Evolutionary conservation across 2,797 vertebrate genomes (phyloP), one percentile per base, ranked within the genome.

Genomic region (Tiaroga cobitis): DNA sequence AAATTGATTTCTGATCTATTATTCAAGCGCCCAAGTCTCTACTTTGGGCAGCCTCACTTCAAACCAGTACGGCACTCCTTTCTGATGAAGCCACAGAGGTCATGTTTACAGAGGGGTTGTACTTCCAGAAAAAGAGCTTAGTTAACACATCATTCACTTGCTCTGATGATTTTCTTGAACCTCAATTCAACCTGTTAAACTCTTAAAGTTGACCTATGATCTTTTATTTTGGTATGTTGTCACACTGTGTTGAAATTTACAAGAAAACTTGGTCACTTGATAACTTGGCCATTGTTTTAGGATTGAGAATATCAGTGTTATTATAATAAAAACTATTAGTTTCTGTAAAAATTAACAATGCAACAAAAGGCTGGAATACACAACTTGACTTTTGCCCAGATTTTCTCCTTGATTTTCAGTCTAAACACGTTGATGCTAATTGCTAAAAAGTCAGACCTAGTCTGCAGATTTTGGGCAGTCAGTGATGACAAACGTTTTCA

Each of bases 51-150:
- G 18, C 34, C 59, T 69, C 37, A 69, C 19, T 54, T 54, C 51
- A 69, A 41, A 77, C 24, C 73, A 56, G 7, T 67, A 83, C 39
- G 61, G 39, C 46, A 37, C 18, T 54, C 43, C 7, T 3, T 76
- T 56, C 11, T 68, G 73, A 18, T 69, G 49, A 72, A 81, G 73
- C n/a, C 24, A 54, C 59, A 65, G 43, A 68, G 32, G 29, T 75
- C 59, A 76, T 83, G 73, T 83, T 76, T 76, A 76, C 16, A 37
- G 18, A 11, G 21, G n/a, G 11, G 80, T 39, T 59, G 68, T 43
- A 54, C n/a, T 41, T 70, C 34, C 34, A 41, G 26, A 59, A 82
- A 82, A 73, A 74, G 39, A 65, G 70, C 15, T 26, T 41, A 49
- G 19, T 67, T 29, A 29, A 65, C 37, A 46, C 61, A 54, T 67